phyloP scores from a whole-genome alignment of 2,797 vertebrate genomes.

The Kryptolebias ocellatus region DNA sequence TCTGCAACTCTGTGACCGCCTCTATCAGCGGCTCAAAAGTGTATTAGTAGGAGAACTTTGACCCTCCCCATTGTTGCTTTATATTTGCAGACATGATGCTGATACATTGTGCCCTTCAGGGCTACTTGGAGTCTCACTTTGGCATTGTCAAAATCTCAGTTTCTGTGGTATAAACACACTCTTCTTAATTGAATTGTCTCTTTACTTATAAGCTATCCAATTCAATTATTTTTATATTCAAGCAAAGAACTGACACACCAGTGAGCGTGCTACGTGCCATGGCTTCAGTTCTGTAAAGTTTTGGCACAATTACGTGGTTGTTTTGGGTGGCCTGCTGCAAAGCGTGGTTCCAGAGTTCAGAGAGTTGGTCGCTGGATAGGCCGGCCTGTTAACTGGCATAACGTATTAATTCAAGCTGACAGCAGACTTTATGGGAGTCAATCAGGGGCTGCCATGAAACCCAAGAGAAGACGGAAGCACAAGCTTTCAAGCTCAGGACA shows the following conservation, averaged over 20 bases:
- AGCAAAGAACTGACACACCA: neutral
- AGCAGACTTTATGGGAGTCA: conserved; percentile 71
- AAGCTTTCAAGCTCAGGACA: conserved; percentile 69
- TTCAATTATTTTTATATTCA: neutral
- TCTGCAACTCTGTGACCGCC: neutral
- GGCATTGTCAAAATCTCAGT: neutral
- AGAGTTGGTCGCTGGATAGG: conserved; percentile 43
- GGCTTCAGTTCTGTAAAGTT: conserved; percentile 14
- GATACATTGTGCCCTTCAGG: neutral
- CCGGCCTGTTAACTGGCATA: conserved; percentile 52
- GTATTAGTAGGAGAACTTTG: neutral
- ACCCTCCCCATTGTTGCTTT: neutral
- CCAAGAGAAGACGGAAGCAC: conserved; percentile 60
- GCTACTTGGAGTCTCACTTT: neutral
- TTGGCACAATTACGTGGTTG: conserved; percentile 31
- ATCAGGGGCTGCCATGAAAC: conserved; percentile 56
- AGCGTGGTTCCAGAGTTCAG: conserved; percentile 38
- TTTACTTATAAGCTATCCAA: neutral
- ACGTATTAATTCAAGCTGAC: conserved; percentile 76
- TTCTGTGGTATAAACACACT: no score
- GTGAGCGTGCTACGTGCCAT: conserved; percentile 3
- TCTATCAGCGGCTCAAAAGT: neutral
- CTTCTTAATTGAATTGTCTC: no score
- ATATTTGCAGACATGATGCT: neutral
- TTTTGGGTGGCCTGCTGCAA: conserved; percentile 26